Evolutionary conservation across 2,797 vertebrate species (phyloP).

Genomic region (Schizothorax lantsangensis): DNA sequence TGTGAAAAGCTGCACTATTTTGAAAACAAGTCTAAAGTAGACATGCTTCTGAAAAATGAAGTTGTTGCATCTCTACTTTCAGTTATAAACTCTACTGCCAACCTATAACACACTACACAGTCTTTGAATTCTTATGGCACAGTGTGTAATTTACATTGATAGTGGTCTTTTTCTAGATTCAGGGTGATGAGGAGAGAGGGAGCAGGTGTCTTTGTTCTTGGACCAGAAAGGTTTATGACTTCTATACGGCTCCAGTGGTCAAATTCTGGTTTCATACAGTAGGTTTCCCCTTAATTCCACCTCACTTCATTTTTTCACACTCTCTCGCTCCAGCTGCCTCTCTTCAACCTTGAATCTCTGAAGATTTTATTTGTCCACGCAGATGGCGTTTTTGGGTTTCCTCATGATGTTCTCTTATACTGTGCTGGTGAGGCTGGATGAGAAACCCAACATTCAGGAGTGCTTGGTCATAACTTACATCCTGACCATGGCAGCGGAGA

Average conservation of each 20-base stretch:
- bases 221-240: slow-evolving; percentile 88
- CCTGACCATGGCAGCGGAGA: slow-evolving; percentile 89
- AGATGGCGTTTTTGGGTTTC: slow-evolving; percentile 93
- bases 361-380: slow-evolving; percentile 34
- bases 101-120: not conserved
- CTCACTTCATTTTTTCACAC: not conserved
- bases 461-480: slow-evolving; percentile 93
- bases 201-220: slow-evolving; percentile 74
- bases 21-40: not conserved
- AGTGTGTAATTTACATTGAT: not conserved
- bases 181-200: slow-evolving; percentile 83
- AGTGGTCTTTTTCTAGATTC: slow-evolving; percentile 67
- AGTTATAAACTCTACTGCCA: not conserved
- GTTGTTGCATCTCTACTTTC: not conserved
- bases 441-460: slow-evolving; percentile 86
- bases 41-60: not conserved
- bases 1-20: not conserved
- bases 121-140: not conserved
- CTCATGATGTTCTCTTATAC: slow-evolving; percentile 93
- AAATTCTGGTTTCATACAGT: slow-evolving; percentile 99
- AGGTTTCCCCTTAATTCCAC: slow-evolving; percentile 57
- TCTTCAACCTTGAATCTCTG: not conserved
- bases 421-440: slow-evolving; percentile 90
- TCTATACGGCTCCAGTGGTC: slow-evolving; percentile 96
- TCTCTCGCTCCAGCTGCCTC: not conserved